Evolutionary conservation across 2,888 invertebrate genomes (phyloP).

Genomic region (Ichneumoninae sp.): DNA sequence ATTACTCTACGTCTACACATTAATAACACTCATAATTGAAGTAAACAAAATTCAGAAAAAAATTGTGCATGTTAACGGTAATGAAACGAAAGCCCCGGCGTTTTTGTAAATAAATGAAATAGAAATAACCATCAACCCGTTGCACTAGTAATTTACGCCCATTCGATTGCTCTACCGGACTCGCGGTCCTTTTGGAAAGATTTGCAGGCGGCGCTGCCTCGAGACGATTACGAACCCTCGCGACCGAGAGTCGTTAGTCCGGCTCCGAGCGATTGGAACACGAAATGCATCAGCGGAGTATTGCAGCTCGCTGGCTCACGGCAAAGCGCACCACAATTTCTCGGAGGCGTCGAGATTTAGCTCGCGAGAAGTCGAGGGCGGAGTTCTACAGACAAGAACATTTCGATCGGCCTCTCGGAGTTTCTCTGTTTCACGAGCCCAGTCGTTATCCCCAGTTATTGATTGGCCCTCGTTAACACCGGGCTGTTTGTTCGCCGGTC

Average conservation of each 20-base stretch:
- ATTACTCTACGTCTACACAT: not conserved
- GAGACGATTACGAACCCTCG: conserved; percentile 52
- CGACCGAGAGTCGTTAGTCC: conserved; percentile 70
- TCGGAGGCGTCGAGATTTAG: conserved; percentile 62
- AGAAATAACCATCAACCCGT: conserved; percentile 46
- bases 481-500: conserved; percentile 74
- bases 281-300: conserved; percentile 60
- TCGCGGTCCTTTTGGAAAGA: conserved; percentile 62
- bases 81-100: not conserved
- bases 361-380: conserved; percentile 77
- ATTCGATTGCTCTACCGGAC: conserved; percentile 56
- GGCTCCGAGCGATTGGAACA: conserved; percentile 67
- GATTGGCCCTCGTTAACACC: conserved; percentile 80
- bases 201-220: conserved; percentile 29
- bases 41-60: not conserved
- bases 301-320: conserved; percentile 48
- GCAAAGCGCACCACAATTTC: conserved; percentile 40
- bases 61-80: not conserved
- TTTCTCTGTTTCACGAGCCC: conserved; percentile 71
- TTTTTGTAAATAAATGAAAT: conserved; percentile 35
- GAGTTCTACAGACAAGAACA: conserved; percentile 70
- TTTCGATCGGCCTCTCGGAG: conserved; percentile 72
- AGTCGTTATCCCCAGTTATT: conserved; percentile 82
- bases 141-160: conserved; percentile 62
- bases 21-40: not conserved